A percentile compares a stretch with the other conserved stretches of the same genome.
phyloP scores from a whole-genome alignment of 2,113 vertebrate species.

The Oncorhynchus clarkii region DNA sequence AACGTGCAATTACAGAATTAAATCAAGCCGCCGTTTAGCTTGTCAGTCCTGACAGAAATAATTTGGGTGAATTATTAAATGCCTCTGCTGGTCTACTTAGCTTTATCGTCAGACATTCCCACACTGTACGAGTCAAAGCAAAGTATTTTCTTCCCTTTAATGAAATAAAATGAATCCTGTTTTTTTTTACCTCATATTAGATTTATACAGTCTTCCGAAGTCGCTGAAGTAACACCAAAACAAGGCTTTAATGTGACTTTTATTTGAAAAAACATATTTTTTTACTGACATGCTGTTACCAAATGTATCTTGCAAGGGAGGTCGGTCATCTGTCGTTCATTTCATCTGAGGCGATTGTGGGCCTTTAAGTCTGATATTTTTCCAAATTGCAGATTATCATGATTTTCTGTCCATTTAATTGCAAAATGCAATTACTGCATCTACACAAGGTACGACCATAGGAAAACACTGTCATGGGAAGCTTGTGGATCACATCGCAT shows the following conservation, averaged over 20 bases:
- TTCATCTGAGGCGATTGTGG: constrained; percentile 26
- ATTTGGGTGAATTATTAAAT: constrained; percentile 77
- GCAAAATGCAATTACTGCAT: constrained; percentile 37
- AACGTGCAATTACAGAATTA: constrained; percentile 75
- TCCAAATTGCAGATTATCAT: constrained; percentile 26
- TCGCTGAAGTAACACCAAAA: neutral
- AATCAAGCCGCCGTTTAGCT: constrained; percentile 72
- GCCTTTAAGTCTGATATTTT: constrained; percentile 16
- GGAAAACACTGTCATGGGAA: no score
- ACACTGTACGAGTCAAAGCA: constrained; percentile 19
- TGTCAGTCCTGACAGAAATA: constrained; percentile 76
- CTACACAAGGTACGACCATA: no score
- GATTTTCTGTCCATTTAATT: constrained; percentile 30
- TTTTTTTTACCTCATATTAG: constrained; percentile 6
- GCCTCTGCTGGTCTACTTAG: constrained; percentile 42
- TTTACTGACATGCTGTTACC: neutral
- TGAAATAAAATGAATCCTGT: constrained; percentile 33
- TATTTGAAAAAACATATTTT: constrained; percentile 25
- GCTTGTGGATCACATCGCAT: neutral
- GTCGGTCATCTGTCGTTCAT: constrained; percentile 22
- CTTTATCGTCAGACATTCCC: constrained; percentile 39
- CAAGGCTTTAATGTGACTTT: neutral
- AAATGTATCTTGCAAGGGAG: neutral
- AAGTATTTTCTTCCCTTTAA: constrained; percentile 11
- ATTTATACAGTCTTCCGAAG: neutral